Evolutionary conservation across 2,113 vertebrate genomes (phyloP).

Genomic region (Recurvirostra avosetta): DNA sequence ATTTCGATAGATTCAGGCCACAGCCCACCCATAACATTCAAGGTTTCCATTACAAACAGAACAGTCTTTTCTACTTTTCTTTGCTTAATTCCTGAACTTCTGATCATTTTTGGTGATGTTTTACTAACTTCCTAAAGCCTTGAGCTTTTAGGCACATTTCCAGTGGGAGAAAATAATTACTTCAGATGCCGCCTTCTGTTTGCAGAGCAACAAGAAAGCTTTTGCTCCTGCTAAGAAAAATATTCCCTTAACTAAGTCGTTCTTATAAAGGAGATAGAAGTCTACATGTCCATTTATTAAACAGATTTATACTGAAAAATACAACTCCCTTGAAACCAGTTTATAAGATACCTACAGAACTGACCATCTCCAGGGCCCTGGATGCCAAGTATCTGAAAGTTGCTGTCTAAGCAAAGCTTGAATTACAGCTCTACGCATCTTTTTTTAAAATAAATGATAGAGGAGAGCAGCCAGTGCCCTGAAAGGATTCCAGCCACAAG

Average conservation of each 20-base stretch:
- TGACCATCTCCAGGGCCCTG: neutral
- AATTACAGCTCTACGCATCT: neutral
- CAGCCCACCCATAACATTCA: no score
- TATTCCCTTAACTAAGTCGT: neutral
- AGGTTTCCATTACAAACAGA: neutral
- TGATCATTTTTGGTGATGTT: neutral
- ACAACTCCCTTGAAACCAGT: neutral
- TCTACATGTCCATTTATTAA: neutral
- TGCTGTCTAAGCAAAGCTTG: neutral
- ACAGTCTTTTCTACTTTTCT: neutral
- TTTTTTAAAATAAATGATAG: neutral
- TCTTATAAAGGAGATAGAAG: no score
- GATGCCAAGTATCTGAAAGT: neutral
- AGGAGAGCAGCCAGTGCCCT: neutral
- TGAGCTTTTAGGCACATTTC: neutral
- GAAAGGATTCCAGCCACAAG: neutral
- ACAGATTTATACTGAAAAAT: neutral
- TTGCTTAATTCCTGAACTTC: no score
- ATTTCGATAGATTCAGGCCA: neutral
- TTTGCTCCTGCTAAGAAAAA: neutral
- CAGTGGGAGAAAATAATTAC: rapidly evolving
- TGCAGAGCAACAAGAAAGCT: neutral
- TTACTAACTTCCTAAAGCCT: neutral
- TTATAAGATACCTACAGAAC: neutral
- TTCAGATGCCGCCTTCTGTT: neutral